Evolutionary conservation across 2,113 vertebrate species (phyloP).

Genomic region (Platichthys stellatus): DNA sequence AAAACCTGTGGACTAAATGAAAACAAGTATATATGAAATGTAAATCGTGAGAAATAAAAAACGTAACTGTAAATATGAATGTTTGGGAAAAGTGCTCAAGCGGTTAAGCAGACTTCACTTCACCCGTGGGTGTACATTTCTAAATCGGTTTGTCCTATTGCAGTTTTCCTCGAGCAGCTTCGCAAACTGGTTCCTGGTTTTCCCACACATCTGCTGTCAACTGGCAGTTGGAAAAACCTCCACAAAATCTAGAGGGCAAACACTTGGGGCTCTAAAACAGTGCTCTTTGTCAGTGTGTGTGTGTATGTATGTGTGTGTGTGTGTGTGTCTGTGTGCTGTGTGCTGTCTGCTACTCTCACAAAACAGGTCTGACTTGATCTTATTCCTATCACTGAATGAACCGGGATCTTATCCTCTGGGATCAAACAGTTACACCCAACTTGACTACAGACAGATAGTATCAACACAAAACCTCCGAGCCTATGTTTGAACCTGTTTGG

Average conservation of each 20-base stretch:
- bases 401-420: constrained; percentile 33
- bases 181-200: constrained; percentile 29
- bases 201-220: constrained; percentile 5
- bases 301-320: too few relatives aligned
- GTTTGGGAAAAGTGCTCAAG: constrained; percentile 56
- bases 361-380: constrained; percentile 67
- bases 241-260: constrained; percentile 11
- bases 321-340: too few relatives aligned
- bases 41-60: not conserved
- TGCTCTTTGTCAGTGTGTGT: not conserved
- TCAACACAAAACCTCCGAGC: constrained; percentile 9
- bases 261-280: constrained; percentile 44
- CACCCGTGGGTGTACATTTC: constrained; percentile 20
- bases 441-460: not conserved
- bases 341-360: constrained; percentile 10
- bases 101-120: constrained; percentile 32
- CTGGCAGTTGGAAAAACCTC: constrained; percentile 32
- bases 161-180: constrained; percentile 28
- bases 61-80: constrained; percentile 8
- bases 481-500: constrained; percentile 50
- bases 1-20: not conserved
- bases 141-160: constrained; percentile 21
- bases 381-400: constrained; percentile 41
- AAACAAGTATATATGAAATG: not conserved
- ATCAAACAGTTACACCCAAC: constrained; percentile 11